A percentile compares a stretch with the other conserved stretches of the same genome.
These are phyloP conservation scores for Pogoniulus pusillus DNA, from an alignment of 2,797 vertebrate genomes.

Conservation along the genomic window DNA sequence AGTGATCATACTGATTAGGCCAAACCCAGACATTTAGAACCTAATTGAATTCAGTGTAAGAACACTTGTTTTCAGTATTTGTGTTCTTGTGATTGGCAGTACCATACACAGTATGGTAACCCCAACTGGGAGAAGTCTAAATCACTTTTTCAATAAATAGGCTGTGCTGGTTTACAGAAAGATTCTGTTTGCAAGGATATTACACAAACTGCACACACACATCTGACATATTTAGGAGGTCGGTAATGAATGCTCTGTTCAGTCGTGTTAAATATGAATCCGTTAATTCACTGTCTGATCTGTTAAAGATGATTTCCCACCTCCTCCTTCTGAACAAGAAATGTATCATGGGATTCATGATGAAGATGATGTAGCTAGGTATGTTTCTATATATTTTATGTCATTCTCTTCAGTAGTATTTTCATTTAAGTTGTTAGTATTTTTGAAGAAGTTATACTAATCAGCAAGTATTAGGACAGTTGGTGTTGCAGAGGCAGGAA, in stretches of 20 bases:
- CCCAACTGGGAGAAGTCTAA: not conserved
- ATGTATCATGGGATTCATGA: slow-evolving; percentile 89
- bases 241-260: not conserved
- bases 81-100: not conserved
- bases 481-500: too few species aligned
- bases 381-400: slow-evolving; percentile 20
- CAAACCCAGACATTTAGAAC: not conserved
- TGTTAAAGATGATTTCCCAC: slow-evolving; percentile 79
- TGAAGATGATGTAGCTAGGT: slow-evolving; percentile 78
- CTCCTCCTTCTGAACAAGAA: slow-evolving; percentile 79
- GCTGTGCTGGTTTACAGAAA: not conserved
- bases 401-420: not conserved
- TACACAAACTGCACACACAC: not conserved
- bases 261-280: not conserved
- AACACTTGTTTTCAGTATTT: not conserved
- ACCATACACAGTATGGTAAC: not conserved
- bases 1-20: not conserved
- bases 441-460: not conserved
- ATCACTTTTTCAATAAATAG: not conserved
- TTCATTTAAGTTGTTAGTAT: not conserved
- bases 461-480: too few species aligned
- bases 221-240: not conserved
- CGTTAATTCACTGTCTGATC: slow-evolving; percentile 17
- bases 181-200: not conserved
- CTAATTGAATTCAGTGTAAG: not conserved